Percentiles rank a stretch among this genome's conserved stretches.
Evolutionary conservation across 2,797 vertebrate genomes (phyloP).

Genomic region (Pantherophis vulpinus): DNA sequence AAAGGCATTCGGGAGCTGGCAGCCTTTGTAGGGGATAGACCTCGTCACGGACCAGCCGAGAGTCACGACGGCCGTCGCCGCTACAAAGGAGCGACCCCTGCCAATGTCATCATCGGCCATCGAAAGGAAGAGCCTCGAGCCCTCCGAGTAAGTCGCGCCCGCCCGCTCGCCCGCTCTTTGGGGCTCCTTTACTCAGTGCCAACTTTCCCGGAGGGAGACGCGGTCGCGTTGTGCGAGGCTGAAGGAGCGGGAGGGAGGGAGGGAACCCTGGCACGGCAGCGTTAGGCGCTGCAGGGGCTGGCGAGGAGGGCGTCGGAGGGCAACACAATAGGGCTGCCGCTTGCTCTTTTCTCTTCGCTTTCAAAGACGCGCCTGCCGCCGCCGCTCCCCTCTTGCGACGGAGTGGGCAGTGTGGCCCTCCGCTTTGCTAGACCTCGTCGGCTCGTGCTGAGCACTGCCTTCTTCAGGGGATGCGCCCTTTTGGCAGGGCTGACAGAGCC

Average conservation of each 20-base stretch:
- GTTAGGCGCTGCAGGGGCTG: background rate
- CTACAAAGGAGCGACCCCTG: conserved; percentile 70
- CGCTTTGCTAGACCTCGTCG: background rate
- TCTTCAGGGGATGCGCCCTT: background rate
- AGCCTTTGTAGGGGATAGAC: conserved; percentile 50
- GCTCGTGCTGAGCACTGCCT: background rate
- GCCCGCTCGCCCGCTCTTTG: background rate
- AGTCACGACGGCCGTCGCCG: background rate
- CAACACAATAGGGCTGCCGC: background rate
- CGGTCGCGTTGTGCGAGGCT: background rate
- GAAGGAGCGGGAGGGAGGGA: background rate
- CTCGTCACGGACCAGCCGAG: conserved; percentile 35
- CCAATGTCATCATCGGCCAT: conserved; percentile 93
- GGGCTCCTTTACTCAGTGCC: background rate
- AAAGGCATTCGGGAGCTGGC: conserved; percentile 53
- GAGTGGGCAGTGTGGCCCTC: background rate
- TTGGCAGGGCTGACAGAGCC: background rate
- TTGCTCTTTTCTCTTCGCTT: background rate
- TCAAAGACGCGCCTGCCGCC: background rate
- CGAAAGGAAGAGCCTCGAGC: conserved; percentile 93
- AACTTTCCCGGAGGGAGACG: background rate
- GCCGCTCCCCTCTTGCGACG: background rate
- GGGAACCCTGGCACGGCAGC: background rate
- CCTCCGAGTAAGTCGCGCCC: conserved; percentile 88
- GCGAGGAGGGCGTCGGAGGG: background rate